A percentile compares a stretch with the other conserved stretches of the same genome.
These are phyloP conservation scores for Zenarchopterus dispar DNA, from an alignment of 2,797 vertebrate species.

Conservation along the genomic window DNA sequence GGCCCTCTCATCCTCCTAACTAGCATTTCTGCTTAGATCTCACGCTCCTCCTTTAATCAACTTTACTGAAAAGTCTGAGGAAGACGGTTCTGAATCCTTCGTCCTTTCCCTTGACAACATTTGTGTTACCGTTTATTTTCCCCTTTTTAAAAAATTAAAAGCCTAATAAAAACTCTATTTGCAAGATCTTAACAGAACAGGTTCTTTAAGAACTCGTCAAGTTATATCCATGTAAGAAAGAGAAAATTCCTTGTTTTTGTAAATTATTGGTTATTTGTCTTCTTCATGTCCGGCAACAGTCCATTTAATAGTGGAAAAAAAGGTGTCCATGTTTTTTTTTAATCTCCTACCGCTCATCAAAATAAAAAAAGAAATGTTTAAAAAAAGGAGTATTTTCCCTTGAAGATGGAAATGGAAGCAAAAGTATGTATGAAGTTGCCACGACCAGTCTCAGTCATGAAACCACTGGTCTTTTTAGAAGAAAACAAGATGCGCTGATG, in stretches of 20 bases:
- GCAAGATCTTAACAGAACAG: too few species aligned
- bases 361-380: constrained; percentile 6
- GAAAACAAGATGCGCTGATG: background rate
- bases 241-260: constrained; percentile 13
- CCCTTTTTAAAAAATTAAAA: too few species aligned
- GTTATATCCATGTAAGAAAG: constrained; percentile 31
- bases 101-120: background rate
- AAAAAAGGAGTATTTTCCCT: background rate
- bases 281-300: constrained; percentile 1
- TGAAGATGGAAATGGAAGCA: background rate
- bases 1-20: too few species aligned
- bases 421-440: background rate
- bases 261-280: background rate
- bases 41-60: background rate
- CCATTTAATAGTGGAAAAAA: background rate
- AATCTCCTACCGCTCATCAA: background rate
- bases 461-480: constrained; percentile 3
- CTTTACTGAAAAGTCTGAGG: background rate
- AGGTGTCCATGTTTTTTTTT: background rate
- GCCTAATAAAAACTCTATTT: too few species aligned
- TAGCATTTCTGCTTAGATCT: too few species aligned
- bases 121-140: background rate
- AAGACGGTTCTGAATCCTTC: background rate
- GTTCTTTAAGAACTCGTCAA: constrained; percentile 5
- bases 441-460: constrained; percentile 5